These are phyloP conservation scores for Drosophila equinoxialis DNA, from an alignment of 1,140 invertebrate genomes.

Conservation along the genomic window DNA sequence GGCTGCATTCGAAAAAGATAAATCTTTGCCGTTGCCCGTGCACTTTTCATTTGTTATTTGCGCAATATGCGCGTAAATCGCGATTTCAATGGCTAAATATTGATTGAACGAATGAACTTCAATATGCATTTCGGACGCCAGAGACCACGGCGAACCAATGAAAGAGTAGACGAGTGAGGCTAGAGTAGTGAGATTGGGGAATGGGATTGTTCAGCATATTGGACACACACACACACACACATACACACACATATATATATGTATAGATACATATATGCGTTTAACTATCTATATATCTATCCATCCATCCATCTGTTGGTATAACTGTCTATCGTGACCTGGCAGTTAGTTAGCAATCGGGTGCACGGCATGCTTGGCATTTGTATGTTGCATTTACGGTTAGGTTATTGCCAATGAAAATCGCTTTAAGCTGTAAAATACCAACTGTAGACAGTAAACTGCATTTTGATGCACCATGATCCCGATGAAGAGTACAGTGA, in stretches of 20 bases:
- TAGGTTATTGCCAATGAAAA: conserved; percentile 76
- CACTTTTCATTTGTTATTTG: conserved; percentile 79
- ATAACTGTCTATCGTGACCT: conserved; percentile 35
- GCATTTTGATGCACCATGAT: conserved; percentile 60
- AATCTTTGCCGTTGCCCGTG: conserved; percentile 37
- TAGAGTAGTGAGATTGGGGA: conserved; percentile 7
- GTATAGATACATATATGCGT: conserved; percentile 16
- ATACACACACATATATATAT: background rate
- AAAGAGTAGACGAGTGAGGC: background rate
- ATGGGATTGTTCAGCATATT: conserved; percentile 9
- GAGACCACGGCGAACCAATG: conserved; percentile 2
- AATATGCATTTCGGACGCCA: conserved; percentile 53
- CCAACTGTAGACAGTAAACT: conserved; percentile 46
- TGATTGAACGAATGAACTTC: conserved; percentile 79
- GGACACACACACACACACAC: conserved; percentile 6
- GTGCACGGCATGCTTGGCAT: conserved; percentile 41
- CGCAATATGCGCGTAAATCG: conserved; percentile 79
- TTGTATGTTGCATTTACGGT: conserved; percentile 52
- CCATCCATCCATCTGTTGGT: conserved; percentile 22
- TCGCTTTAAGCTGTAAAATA: conserved; percentile 74
- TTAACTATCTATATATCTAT: conserved; percentile 6
- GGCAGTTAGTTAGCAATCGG: conserved; percentile 67
- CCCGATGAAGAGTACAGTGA: conserved; percentile 7
- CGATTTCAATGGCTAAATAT: conserved; percentile 78
- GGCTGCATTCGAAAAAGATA: conserved; percentile 19